Evolutionary conservation across 2,797 vertebrate genomes (phyloP).

Genomic region (Catharus ustulatus): DNA sequence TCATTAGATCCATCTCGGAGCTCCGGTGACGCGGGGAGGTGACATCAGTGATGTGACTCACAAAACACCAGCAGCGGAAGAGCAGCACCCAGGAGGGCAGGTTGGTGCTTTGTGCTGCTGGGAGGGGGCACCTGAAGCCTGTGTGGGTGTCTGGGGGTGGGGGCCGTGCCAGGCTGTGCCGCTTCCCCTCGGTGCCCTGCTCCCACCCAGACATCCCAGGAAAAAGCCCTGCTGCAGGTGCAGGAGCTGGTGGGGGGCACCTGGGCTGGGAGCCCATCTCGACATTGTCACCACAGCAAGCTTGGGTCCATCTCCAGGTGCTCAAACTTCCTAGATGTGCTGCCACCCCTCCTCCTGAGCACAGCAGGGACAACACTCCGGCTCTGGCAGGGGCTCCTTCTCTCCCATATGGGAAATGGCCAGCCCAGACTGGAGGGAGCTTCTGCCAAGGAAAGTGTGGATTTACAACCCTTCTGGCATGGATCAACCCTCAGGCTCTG

Average conservation of each 20-base stretch:
- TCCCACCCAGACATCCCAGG: fast-evolving
- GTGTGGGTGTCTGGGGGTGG: background rate
- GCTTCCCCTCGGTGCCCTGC: background rate
- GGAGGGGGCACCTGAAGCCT: background rate
- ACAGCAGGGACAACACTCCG: fast-evolving
- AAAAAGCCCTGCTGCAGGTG: background rate
- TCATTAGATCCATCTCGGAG: constrained; percentile 7
- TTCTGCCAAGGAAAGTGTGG: background rate
- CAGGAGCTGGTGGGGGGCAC: background rate
- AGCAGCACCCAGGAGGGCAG: background rate
- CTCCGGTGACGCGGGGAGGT: background rate
- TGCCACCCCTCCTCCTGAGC: background rate
- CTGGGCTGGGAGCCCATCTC: background rate
- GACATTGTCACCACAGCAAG: background rate
- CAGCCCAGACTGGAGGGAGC: background rate
- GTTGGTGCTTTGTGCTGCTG: background rate
- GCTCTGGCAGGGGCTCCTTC: background rate
- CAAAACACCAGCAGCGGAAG: background rate
- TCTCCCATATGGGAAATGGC: fast-evolving
- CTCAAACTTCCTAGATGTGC: background rate
- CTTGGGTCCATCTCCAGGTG: background rate
- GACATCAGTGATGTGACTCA: constrained; percentile 40
- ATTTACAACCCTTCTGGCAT: background rate
- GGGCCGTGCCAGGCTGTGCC: background rate
- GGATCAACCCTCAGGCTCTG: fast-evolving